Conservation (phyloP, 2,888 invertebrate species). For the Villa cingulata region DNA sequence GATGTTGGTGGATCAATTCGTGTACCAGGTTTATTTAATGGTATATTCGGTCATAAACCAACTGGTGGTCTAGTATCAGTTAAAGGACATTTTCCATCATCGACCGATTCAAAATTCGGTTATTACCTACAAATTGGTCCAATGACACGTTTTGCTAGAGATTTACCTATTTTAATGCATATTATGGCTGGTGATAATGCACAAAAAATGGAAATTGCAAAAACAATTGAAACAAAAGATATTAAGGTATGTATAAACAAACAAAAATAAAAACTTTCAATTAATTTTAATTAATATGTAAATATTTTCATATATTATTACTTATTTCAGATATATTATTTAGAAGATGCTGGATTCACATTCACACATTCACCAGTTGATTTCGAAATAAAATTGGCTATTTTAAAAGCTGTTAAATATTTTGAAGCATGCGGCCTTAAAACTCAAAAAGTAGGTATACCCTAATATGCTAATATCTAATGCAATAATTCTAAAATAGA, state of each 20-base stretch:
- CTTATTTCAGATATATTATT: slow-evolving; percentile 1
- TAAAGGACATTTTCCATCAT: slow-evolving; percentile 47
- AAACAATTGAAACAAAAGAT: slow-evolving; percentile 38
- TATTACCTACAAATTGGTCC: slow-evolving; percentile 52
- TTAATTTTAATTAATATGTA: neutral
- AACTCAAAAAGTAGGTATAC: slow-evolving; percentile 13
- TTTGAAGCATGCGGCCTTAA: slow-evolving; percentile 23
- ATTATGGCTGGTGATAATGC: slow-evolving; percentile 43
- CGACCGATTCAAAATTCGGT: slow-evolving; percentile 38
- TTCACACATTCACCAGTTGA: slow-evolving; percentile 20
- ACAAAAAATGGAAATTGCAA: slow-evolving; percentile 37
- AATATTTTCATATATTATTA: slow-evolving; percentile 21
- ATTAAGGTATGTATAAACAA: too few relatives aligned
- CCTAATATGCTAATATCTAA: too few relatives aligned
- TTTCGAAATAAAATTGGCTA: slow-evolving; percentile 23
- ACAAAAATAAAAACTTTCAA: too few relatives aligned
- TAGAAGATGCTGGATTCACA: slow-evolving; percentile 16
- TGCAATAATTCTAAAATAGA: too few relatives aligned
- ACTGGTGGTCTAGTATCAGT: slow-evolving; percentile 48
- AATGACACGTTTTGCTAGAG: slow-evolving; percentile 62
- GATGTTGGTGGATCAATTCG: slow-evolving; percentile 82
- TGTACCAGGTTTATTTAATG: slow-evolving; percentile 72
- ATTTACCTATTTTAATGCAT: slow-evolving; percentile 52
- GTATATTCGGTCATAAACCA: slow-evolving; percentile 79
- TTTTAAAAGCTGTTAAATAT: slow-evolving; percentile 24